Evolutionary conservation across 1,140 invertebrate species (phyloP).

Genomic region (Saxidomus purpurata): DNA sequence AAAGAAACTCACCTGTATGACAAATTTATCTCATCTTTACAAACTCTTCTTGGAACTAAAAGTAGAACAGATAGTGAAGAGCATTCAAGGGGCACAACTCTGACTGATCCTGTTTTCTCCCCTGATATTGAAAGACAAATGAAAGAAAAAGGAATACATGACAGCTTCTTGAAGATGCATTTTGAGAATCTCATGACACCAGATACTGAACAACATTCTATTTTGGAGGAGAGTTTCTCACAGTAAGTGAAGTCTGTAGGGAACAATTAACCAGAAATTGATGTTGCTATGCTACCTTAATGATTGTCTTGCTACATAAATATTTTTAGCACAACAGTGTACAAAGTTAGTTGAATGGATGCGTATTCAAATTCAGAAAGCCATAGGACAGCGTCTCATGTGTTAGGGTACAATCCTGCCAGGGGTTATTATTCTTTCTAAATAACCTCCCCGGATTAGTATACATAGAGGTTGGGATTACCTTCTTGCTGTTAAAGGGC

Average conservation of each 20-base stretch:
- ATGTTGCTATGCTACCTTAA: no score
- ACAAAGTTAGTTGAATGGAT: no score
- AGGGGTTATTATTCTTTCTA: no score
- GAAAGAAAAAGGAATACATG: slow-evolving; percentile 74
- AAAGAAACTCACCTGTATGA: slow-evolving; percentile 74
- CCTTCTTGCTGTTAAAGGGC: no score
- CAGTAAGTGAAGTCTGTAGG: slow-evolving; percentile 30
- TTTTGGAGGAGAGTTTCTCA: slow-evolving; percentile 33
- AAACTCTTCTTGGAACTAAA: slow-evolving; percentile 72
- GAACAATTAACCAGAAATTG: no score
- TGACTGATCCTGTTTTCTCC: slow-evolving; percentile 62
- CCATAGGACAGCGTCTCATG: no score
- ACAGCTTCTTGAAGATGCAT: slow-evolving; percentile 79
- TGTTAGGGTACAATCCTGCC: no score
- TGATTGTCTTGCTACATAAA: no score
- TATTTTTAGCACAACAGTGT: no score
- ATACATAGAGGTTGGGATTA: no score
- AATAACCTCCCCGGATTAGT: no score
- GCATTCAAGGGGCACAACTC: background rate
- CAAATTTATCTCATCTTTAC: slow-evolving; percentile 76
- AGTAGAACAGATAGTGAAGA: background rate
- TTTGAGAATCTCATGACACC: slow-evolving; percentile 76
- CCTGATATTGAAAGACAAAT: slow-evolving; percentile 73
- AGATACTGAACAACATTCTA: slow-evolving; percentile 29
- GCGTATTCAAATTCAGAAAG: no score